Evolutionary conservation across 2,888 invertebrate genomes (phyloP), one percentile per base, ranked within the genome.

Genomic region (Gandaritis pyraliata): DNA sequence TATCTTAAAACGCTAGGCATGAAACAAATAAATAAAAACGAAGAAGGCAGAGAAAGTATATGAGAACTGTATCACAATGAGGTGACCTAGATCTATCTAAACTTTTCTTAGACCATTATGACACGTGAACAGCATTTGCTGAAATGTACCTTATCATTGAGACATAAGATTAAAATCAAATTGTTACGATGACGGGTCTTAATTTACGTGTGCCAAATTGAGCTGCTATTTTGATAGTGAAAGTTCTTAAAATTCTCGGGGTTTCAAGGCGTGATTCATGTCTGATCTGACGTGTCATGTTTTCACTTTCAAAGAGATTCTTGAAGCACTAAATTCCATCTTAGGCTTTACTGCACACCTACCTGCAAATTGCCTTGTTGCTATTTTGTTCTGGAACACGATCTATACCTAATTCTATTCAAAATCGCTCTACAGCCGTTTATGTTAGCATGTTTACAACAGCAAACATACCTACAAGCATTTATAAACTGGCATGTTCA

Each of bases 221-320:
- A 63, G 61, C 64, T 46, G 50, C 48, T 68, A 66, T 65, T 66
- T 57, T 61, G 61, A 68, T 66, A 71, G 67, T 68, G 68, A 69
- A 71, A 71, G 70, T 63, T 36, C 62, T 45, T 46, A 43, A 51
- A 46, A 64, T 38, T 43, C 8, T 16, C 16, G 11, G 13, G 11
- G 63, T 56, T 65, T 70, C 61, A 64, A 64, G 33, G 33, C 8
- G 33, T 33, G 33, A 33, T 33, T 33, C 1, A 33, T 33, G 8
- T 53, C 39, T 7, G 18, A 45, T 51, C 18, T 51, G 43, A 6
- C 38, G 38, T 18, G 15, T 45, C 12, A 38, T 16, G n/a, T 38
- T 47, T 55, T 36, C 23, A 45, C 15, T 45, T 48, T 46, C 18
- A 6, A 30, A 33, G 8, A 11, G 1, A 7, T 6, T 11, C 33